Conservation (phyloP, 2,888 invertebrate genomes). For the Cryptocheilus praepositus region DNA sequence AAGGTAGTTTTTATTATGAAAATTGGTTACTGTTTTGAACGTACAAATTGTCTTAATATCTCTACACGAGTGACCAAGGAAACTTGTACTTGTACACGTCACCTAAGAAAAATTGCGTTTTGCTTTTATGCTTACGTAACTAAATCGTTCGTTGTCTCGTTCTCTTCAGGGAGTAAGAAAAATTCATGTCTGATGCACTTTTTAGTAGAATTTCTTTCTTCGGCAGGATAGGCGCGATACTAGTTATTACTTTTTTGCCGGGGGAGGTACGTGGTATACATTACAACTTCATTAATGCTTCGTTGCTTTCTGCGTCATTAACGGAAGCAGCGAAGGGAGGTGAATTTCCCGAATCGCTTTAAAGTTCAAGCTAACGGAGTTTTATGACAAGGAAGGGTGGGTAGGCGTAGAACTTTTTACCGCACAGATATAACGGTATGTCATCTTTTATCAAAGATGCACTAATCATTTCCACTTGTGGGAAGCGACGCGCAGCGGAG, state of each 20-base stretch:
- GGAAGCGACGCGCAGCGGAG: too few species aligned
- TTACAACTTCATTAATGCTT: slow-evolving; percentile 7
- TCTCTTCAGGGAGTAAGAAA: too few species aligned
- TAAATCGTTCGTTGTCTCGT: too few species aligned
- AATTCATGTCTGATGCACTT: too few species aligned
- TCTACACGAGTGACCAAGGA: too few species aligned
- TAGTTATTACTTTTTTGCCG: slow-evolving; percentile 8
- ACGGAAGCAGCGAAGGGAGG: slow-evolving; percentile 2
- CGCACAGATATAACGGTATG: slow-evolving; percentile 3
- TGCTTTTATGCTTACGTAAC: too few species aligned
- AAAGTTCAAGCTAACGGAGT: slow-evolving; percentile 6
- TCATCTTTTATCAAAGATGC: slow-evolving; percentile 4
- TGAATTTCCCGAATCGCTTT: neutral
- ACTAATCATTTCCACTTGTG: neutral
- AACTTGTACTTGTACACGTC: too few species aligned
- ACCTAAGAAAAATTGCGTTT: too few species aligned
- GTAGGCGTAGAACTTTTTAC: neutral
- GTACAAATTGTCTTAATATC: too few species aligned
- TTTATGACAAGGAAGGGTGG: neutral
- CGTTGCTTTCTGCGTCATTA: slow-evolving; percentile 6
- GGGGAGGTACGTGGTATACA: slow-evolving; percentile 2
- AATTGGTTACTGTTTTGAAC: too few species aligned
- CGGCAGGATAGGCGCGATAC: neutral
- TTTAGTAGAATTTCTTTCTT: too few species aligned
- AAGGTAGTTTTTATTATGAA: too few species aligned